phyloP scores from a whole-genome alignment of 2,888 invertebrate genomes.

The Volucella inflata region DNA sequence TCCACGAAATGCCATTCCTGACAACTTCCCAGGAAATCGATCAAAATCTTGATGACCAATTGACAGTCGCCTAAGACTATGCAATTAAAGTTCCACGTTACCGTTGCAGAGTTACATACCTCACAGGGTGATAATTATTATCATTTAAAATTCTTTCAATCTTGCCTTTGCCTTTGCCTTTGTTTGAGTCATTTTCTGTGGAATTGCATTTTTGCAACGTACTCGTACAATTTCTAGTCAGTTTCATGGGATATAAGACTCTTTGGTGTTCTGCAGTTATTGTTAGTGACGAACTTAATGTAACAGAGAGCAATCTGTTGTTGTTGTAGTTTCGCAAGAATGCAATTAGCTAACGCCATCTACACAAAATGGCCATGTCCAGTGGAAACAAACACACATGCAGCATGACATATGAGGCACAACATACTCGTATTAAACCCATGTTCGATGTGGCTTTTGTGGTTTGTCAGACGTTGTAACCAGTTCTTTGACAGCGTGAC shows the following conservation, averaged over 20 bases:
- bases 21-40: background rate
- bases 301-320: constrained; percentile 30
- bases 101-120: background rate
- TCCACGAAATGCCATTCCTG: background rate
- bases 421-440: constrained; percentile 12
- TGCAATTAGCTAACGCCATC: constrained; percentile 58
- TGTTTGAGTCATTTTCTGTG: constrained; percentile 2
- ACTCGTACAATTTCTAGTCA: constrained; percentile 12
- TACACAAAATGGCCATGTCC: constrained; percentile 12
- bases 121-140: constrained; percentile 20
- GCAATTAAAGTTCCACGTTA: constrained; percentile 45
- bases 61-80: constrained; percentile 43
- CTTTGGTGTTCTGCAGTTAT: background rate
- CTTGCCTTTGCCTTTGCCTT: too few species aligned
- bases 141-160: constrained; percentile 24
- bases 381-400: background rate
- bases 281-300: constrained; percentile 11
- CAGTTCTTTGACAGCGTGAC: constrained; percentile 3
- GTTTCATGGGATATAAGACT: constrained; percentile 1
- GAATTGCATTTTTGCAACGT: constrained; percentile 7
- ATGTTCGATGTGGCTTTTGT: constrained; percentile 22
- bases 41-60: background rate
- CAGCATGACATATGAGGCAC: too few species aligned
- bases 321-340: constrained; percentile 28
- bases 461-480: constrained; percentile 8